Evolutionary conservation across 2,113 vertebrate species (phyloP).

Genomic region (Dasyurus viverrinus): DNA sequence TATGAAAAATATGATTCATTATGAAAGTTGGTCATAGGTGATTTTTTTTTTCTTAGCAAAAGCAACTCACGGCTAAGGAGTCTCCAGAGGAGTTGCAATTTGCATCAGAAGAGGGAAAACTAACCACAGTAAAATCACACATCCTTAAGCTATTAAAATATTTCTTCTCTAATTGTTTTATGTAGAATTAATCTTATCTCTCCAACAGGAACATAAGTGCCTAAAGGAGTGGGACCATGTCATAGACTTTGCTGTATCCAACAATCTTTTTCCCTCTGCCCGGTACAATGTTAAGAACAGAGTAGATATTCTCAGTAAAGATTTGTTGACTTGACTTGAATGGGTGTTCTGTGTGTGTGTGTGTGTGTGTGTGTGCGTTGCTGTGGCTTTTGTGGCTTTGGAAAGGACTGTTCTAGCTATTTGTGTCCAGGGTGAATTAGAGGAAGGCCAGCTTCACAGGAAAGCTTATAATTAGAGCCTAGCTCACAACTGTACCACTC

Average conservation of each 20-base stretch:
- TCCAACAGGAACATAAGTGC: neutral
- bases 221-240: neutral
- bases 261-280: neutral
- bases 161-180: neutral
- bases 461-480: conserved; percentile 66
- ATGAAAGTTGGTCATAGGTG: neutral
- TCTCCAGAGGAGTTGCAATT: neutral
- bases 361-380: neutral
- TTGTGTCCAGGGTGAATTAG: conserved; percentile 74
- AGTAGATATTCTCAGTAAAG: neutral
- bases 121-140: neutral
- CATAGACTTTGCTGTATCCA: neutral
- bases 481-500: conserved; percentile 52
- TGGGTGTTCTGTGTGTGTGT: neutral
- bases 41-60: neutral
- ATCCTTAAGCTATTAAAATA: neutral
- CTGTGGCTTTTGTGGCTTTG: conserved; percentile 61
- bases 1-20: too few species aligned
- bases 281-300: neutral
- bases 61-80: neutral
- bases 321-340: conserved; percentile 27
- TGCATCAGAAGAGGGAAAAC: neutral
- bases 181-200: neutral
- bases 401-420: conserved; percentile 70
- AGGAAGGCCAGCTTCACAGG: conserved; percentile 51